Evolutionary conservation across 2,113 vertebrate genomes (phyloP).

Genomic region (Glareola pratincola): DNA sequence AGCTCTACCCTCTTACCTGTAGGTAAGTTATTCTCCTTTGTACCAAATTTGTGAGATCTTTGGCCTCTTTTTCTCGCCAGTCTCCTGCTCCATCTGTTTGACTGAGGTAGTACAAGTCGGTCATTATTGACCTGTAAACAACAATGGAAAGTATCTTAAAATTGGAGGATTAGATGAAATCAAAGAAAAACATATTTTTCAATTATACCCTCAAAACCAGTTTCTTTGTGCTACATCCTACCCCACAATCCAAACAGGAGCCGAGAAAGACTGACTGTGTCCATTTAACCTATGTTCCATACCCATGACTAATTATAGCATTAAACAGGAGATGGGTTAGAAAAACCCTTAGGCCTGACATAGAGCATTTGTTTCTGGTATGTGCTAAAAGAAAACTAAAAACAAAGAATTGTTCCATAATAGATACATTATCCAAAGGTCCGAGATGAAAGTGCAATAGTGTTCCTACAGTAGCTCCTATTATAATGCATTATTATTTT

Average conservation of each 20-base stretch:
- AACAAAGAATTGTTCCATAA: neutral
- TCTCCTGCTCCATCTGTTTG: slow-evolving; percentile 95
- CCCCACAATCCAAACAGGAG: neutral
- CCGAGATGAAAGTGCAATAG: neutral
- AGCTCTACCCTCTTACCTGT: slow-evolving; percentile 81
- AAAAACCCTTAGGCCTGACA: neutral
- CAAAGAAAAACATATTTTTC: neutral
- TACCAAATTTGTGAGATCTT: slow-evolving; percentile 93
- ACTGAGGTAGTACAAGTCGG: slow-evolving; percentile 98
- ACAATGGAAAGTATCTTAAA: neutral
- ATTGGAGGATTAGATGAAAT: neutral
- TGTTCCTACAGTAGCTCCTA: neutral
- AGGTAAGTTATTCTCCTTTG: slow-evolving; percentile 97
- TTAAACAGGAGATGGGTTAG: neutral
- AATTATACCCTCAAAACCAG: neutral
- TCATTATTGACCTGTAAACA: slow-evolving; percentile 90
- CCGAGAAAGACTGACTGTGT: neutral
- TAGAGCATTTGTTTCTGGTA: neutral
- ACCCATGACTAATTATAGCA: neutral
- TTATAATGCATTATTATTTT: neutral
- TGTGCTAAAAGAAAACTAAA: neutral
- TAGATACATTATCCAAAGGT: neutral
- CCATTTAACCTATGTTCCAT: neutral
- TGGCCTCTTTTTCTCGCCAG: slow-evolving; percentile 94
- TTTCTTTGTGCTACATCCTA: neutral